phyloP scores from a whole-genome alignment of 2,113 vertebrate species.

The Acrocephalus arundinaceus region DNA sequence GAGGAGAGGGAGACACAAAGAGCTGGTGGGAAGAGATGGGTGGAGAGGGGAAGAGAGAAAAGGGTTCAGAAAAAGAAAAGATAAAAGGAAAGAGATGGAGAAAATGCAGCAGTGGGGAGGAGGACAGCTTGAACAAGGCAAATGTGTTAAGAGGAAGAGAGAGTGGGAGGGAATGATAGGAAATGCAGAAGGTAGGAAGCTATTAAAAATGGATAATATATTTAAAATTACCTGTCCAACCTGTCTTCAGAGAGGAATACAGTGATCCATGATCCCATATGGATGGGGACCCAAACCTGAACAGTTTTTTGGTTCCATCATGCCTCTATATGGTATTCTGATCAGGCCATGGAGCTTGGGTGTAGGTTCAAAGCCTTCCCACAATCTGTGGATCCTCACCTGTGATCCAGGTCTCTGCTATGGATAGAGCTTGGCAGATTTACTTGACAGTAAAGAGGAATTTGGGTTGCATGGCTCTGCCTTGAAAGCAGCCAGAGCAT shows the following conservation, averaged over 20 bases:
- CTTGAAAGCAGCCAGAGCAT: not conserved
- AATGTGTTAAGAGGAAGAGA: not conserved
- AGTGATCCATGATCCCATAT: not conserved
- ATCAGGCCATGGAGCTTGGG: not conserved
- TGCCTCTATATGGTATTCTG: not conserved
- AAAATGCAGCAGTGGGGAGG: not conserved
- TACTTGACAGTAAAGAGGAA: not conserved
- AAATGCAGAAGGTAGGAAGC: not conserved
- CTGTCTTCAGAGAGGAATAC: not conserved
- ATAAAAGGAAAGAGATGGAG: not conserved
- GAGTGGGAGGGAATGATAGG: not conserved
- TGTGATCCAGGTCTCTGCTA: not conserved
- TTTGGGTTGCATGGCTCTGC: not conserved
- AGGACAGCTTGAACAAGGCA: not conserved
- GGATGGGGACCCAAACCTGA: not conserved
- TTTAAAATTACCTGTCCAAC: not conserved
- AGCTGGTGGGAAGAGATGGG: not conserved
- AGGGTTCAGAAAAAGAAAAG: not conserved
- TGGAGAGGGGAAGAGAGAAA: not conserved
- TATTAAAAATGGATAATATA: not conserved
- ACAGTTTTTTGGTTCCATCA: not conserved
- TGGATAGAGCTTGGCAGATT: not conserved
- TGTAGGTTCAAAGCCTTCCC: not conserved
- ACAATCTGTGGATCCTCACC: not conserved
- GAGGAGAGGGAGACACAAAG: not conserved